phyloP scores from a whole-genome alignment of 2,113 vertebrate species.

The Myxocyprinus asiaticus region DNA sequence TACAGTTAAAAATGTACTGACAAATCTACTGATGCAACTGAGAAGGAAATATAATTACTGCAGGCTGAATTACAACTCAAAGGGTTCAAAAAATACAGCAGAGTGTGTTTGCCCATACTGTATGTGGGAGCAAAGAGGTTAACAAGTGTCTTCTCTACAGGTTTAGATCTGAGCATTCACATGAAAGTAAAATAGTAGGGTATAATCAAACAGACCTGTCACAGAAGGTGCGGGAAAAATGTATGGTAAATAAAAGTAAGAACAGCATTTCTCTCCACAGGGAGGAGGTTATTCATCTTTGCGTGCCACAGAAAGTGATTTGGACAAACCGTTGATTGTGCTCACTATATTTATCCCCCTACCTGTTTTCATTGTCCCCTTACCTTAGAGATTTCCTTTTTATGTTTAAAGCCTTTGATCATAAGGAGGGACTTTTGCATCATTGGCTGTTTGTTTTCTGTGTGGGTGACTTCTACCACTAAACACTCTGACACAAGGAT shows the following conservation, averaged over 20 bases:
- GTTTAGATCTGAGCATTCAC: constrained; percentile 39
- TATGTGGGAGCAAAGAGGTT: constrained; percentile 8
- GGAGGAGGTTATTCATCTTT: no score
- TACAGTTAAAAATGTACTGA: neutral
- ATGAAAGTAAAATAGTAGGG: constrained; percentile 35
- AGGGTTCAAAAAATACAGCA: constrained; percentile 42
- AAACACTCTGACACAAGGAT: no score
- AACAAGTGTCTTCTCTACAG: constrained; percentile 36
- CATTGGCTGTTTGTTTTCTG: no score
- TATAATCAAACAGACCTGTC: constrained; percentile 45
- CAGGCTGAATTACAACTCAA: constrained; percentile 36
- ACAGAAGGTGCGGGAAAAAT: constrained; percentile 42
- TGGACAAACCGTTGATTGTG: no score
- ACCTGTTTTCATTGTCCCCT: neutral
- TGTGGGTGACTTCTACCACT: no score
- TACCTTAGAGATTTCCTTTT: constrained; percentile 11
- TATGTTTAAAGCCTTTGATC: constrained; percentile 36
- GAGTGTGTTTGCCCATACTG: neutral
- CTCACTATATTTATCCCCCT: constrained; percentile 28
- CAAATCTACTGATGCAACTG: constrained; percentile 22
- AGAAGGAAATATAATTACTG: constrained; percentile 33
- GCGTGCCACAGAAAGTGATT: constrained; percentile 15
- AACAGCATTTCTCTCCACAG: neutral
- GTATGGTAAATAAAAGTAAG: constrained; percentile 41
- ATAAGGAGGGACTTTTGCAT: constrained; percentile 27